Evolutionary conservation across 1,140 invertebrate genomes (phyloP).

Genomic region (Drosophila carrolli): DNA sequence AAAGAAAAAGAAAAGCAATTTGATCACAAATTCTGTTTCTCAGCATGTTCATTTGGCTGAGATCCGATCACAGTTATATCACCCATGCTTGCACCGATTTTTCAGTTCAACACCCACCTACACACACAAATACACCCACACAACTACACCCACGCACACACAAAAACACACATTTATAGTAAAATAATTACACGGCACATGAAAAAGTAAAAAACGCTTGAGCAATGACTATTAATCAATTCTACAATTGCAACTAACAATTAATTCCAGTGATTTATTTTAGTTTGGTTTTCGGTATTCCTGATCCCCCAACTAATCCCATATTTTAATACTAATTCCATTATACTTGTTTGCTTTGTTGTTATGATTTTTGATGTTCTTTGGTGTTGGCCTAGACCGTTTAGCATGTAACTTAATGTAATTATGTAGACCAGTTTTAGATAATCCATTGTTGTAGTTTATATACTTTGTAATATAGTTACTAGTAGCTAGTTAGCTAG

Average conservation of each 20-base stretch:
- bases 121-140: slow-evolving; percentile 24
- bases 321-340: slow-evolving; percentile 38
- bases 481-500: slow-evolving; percentile 56
- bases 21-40: slow-evolving; percentile 9
- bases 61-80: slow-evolving; percentile 31
- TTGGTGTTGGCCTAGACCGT: slow-evolving; percentile 36
- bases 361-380: slow-evolving; percentile 37
- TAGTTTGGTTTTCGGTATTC: slow-evolving; percentile 23
- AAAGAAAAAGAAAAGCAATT: slow-evolving; percentile 31
- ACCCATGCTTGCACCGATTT: slow-evolving; percentile 61
- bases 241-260: slow-evolving; percentile 37
- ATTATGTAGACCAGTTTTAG: slow-evolving; percentile 28
- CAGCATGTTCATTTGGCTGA: slow-evolving; percentile 30
- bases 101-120: slow-evolving; percentile 29
- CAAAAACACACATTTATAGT: slow-evolving; percentile 28
- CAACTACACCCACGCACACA: slow-evolving; percentile 19
- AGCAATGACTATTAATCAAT: slow-evolving; percentile 68
- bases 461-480: slow-evolving; percentile 27
- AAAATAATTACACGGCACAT: slow-evolving; percentile 64
- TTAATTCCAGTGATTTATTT: slow-evolving; percentile 29
- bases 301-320: slow-evolving; percentile 24
- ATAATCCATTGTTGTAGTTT: slow-evolving; percentile 17
- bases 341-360: slow-evolving; percentile 46
- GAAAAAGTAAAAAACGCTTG: slow-evolving; percentile 48
- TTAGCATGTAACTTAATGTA: slow-evolving; percentile 27